Percentiles rank a stretch among this genome's conserved stretches.
Conservation (phyloP, 2,888 invertebrate species). For the Lycophotia porphyrea region DNA sequence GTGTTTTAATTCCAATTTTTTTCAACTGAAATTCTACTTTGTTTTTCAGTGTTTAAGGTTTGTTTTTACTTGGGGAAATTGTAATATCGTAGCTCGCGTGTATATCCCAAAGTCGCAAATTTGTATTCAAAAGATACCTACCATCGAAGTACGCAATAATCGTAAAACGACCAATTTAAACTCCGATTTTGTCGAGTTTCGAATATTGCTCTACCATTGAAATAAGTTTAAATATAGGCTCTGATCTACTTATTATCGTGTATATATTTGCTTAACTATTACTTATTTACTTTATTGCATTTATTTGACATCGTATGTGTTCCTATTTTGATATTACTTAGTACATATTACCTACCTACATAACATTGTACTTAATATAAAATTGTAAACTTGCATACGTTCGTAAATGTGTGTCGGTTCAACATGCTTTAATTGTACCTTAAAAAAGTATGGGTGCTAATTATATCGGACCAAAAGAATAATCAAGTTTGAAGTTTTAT, state of each 20-base stretch:
- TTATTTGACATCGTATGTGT: conserved; percentile 36
- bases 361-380: neutral
- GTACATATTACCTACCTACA: neutral
- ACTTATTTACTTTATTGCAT: conserved; percentile 52
- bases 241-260: conserved; percentile 58
- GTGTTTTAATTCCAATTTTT: conserved; percentile 40
- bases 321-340: conserved; percentile 13
- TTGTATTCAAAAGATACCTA: conserved; percentile 87
- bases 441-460: neutral
- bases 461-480: neutral
- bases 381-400: neutral
- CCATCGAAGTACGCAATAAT: conserved; percentile 84
- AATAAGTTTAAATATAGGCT: conserved; percentile 66
- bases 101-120: conserved; percentile 79
- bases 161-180: conserved; percentile 87
- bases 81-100: conserved; percentile 75
- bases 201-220: conserved; percentile 76
- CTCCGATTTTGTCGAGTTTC: conserved; percentile 84
- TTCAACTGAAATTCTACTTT: conserved; percentile 50
- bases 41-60: conserved; percentile 35
- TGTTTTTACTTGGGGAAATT: conserved; percentile 50
- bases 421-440: neutral
- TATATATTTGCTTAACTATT: conserved; percentile 43
- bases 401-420: neutral
- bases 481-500: no score